A percentile compares a stretch with the other conserved stretches of the same genome.
phyloP scores from a whole-genome alignment of 1,140 invertebrate genomes.

The Hetaerina americana region DNA sequence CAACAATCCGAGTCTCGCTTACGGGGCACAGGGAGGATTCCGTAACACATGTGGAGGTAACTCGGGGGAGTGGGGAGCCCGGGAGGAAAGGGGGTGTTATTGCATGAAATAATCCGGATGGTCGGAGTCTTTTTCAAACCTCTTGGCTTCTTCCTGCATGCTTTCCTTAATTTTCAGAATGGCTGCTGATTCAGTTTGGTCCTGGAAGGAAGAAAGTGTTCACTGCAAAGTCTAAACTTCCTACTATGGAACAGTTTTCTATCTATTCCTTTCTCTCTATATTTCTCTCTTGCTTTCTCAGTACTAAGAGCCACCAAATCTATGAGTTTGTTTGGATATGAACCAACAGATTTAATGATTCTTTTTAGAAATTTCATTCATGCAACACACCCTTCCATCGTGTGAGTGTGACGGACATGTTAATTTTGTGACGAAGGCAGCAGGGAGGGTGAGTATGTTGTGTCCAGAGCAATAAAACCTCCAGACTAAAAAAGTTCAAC shows the following conservation, averaged over 20 bases:
- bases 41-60: conserved; percentile 5
- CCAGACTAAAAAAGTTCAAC: conserved; percentile 1
- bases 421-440: conserved; percentile 17
- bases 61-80: not conserved
- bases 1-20: conserved; percentile 13
- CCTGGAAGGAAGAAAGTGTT: conserved; percentile 49
- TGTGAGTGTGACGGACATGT: conserved; percentile 18
- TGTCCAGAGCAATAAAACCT: not conserved
- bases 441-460: conserved; percentile 12
- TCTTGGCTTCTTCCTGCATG: conserved; percentile 99
- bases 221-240: conserved; percentile 17
- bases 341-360: not conserved
- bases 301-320: not conserved
- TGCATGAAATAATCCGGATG: conserved; percentile 94
- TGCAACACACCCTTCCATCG: conserved; percentile 17
- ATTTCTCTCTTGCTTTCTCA: not conserved
- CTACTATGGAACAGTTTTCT: conserved; percentile 11
- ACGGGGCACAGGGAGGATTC: conserved; percentile 4
- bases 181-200: conserved; percentile 96
- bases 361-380: conserved; percentile 12
- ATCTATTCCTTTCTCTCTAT: conserved; percentile 3
- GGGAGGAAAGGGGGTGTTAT: conserved; percentile 35
- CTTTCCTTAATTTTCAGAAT: conserved; percentile 99
- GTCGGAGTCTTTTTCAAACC: conserved; percentile 97
- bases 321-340: not conserved